These are phyloP conservation scores for Icerya purchasi DNA, from an alignment of 2,888 invertebrate species.

Conservation along the genomic window DNA sequence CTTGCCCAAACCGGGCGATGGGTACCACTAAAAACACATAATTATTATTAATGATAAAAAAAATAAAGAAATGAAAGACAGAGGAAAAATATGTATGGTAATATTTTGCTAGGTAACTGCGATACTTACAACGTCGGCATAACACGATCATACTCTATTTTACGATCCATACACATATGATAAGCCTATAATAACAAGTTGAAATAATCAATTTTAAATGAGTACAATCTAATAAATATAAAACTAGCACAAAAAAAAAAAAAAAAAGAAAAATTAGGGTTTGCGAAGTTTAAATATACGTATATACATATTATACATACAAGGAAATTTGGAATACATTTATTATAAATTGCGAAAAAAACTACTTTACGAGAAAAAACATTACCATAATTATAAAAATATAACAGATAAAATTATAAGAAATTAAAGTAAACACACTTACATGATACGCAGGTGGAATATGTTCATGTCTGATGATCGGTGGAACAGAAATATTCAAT, in stretches of 20 bases:
- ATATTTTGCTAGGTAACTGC: conserved; percentile 2
- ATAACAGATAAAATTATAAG: too few relatives aligned
- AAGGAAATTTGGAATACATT: too few relatives aligned
- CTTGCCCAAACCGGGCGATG: conserved; percentile 59
- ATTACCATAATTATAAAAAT: too few relatives aligned
- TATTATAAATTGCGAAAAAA: too few relatives aligned
- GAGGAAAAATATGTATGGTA: background rate
- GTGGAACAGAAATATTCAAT: background rate
- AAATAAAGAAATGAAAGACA: background rate
- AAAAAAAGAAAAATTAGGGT: too few relatives aligned
- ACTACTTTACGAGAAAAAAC: too few relatives aligned
- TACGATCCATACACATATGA: conserved; percentile 44
- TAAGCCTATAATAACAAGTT: conserved; percentile 32
- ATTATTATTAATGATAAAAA: conserved; percentile 4
- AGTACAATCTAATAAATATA: conserved; percentile 5
- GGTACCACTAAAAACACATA: conserved; percentile 38
- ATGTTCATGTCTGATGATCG: conserved; percentile 31
- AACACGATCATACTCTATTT: conserved; percentile 36
- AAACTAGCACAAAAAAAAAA: too few relatives aligned
- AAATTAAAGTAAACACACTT: too few relatives aligned
- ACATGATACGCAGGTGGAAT: conserved; percentile 36
- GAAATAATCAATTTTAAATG: conserved; percentile 1
- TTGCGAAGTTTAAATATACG: too few relatives aligned
- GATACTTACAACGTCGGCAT: conserved; percentile 46
- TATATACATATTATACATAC: too few relatives aligned